phyloP scores from a whole-genome alignment of 2,888 invertebrate species.

The Eupithecia pulchellata region DNA sequence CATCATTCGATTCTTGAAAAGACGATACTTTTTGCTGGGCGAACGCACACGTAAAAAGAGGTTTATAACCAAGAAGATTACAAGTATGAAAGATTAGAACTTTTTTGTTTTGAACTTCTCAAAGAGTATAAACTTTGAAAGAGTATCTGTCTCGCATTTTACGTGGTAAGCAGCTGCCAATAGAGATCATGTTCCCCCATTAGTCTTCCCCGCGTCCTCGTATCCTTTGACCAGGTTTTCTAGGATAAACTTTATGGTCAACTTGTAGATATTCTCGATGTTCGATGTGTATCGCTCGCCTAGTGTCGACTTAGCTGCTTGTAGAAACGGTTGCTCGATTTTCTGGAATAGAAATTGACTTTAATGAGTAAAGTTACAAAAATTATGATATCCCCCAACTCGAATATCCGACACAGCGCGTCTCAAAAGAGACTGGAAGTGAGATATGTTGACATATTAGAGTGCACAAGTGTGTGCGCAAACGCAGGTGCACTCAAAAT shows the following conservation, averaged over 20 bases:
- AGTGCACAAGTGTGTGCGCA: too few species aligned
- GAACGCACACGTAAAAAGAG: too few species aligned
- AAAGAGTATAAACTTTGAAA: neutral
- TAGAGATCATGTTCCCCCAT: conserved; percentile 54
- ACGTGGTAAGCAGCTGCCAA: neutral
- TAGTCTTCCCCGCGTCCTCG: conserved; percentile 75
- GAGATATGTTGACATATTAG: too few species aligned
- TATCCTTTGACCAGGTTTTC: conserved; percentile 93
- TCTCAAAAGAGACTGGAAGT: too few species aligned
- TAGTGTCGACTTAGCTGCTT: conserved; percentile 93
- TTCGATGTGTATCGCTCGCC: conserved; percentile 95
- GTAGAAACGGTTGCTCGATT: conserved; percentile 95
- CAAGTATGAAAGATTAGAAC: neutral
- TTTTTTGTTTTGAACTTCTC: neutral
- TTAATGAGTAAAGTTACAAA: neutral
- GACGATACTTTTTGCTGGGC: too few species aligned
- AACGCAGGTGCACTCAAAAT: too few species aligned
- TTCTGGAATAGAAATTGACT: conserved; percentile 86
- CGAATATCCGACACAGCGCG: too few species aligned
- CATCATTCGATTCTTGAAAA: too few species aligned
- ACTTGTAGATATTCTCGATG: conserved; percentile 94
- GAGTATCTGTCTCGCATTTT: neutral
- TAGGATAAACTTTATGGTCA: conserved; percentile 94
- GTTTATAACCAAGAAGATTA: neutral
- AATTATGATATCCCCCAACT: too few species aligned